Conservation (phyloP, 1,140 invertebrate genomes). For the Drosophila tani region DNA sequence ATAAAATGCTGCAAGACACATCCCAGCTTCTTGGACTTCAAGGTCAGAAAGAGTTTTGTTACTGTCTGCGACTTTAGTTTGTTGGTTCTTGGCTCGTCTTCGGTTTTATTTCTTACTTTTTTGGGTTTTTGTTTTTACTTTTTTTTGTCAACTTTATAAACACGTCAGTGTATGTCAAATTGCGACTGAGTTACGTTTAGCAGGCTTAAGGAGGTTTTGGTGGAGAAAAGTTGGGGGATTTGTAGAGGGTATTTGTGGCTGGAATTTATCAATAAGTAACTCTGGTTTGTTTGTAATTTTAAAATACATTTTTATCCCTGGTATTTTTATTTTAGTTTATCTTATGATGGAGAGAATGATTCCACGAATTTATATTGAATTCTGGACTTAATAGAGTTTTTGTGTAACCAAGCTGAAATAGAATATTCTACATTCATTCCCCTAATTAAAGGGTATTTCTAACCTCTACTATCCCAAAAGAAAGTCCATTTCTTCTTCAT, state of each 20-base stretch:
- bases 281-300: too few relatives aligned
- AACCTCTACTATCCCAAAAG: background rate
- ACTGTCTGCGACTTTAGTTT: constrained; percentile 30
- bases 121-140: constrained; percentile 27
- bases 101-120: constrained; percentile 13
- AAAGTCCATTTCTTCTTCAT: constrained; percentile 1
- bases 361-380: too few relatives aligned
- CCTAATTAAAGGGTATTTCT: constrained; percentile 2
- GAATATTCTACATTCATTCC: background rate
- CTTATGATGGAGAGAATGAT: too few relatives aligned
- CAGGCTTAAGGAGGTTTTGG: constrained; percentile 6
- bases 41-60: constrained; percentile 67
- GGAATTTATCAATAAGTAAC: too few relatives aligned
- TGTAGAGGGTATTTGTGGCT: background rate
- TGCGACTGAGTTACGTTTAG: constrained; percentile 68
- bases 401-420: background rate
- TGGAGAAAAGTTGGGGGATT: too few relatives aligned
- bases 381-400: too few relatives aligned
- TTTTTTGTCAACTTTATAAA: constrained; percentile 60
- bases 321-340: too few relatives aligned
- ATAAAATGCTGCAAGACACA: constrained; percentile 65
- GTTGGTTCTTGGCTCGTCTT: constrained; percentile 3
- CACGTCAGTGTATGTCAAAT: constrained; percentile 75
- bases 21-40: constrained; percentile 53
- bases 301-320: too few relatives aligned